Conservation (phyloP, 2,113 vertebrate species). For the Okapia johnstoni region DNA sequence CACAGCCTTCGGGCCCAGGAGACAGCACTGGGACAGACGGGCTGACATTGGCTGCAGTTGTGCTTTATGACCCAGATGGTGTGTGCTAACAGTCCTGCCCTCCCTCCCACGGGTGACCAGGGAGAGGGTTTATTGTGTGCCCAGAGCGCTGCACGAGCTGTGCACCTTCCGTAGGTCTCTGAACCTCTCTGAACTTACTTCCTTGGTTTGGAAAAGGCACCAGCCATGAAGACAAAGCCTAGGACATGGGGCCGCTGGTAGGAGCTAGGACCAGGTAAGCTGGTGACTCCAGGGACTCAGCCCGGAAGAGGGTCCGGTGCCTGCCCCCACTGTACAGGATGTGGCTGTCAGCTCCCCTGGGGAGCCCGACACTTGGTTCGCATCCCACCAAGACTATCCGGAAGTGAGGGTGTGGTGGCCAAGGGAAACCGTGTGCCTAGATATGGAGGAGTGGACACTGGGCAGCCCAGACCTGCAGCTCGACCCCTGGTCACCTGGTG, state of each 20-base stretch:
- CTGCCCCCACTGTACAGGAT: rapidly evolving
- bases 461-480: neutral
- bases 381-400: neutral
- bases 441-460: neutral
- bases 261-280: neutral
- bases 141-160: neutral
- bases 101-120: neutral
- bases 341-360: neutral
- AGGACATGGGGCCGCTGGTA: neutral
- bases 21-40: neutral
- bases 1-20: neutral
- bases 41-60: neutral
- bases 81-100: neutral
- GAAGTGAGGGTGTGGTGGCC: neutral
- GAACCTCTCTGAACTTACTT: neutral
- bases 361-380: neutral
- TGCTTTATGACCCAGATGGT: neutral
- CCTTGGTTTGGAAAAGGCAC: neutral
- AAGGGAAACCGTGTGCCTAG: rapidly evolving
- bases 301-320: neutral
- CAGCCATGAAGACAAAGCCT: neutral
- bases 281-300: neutral
- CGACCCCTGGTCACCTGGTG: neutral
- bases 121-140: neutral
- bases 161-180: neutral